Base-by-base conservation (phyloP, 2,888 invertebrate genomes). In the Calameuta pallipes region DNA sequence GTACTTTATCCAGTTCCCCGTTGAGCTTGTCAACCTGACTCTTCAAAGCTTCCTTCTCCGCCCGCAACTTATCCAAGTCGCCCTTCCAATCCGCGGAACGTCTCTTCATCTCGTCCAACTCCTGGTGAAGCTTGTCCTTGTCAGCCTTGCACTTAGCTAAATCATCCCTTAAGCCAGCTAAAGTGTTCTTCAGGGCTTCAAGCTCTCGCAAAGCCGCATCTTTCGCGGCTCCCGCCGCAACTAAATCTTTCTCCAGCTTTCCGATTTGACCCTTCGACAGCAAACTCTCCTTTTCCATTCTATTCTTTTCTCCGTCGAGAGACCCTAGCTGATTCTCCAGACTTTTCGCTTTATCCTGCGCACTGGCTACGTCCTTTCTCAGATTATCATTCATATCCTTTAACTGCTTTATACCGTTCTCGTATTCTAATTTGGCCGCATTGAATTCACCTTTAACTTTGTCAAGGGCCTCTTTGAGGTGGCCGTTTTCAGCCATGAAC, bases 371-470 rank as follows among this genome's bases (percentile, higher is more conserved):
- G 30, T 84, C 77, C 77, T 37, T 33, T 73, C 76, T 79, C 75
- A 70, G 34, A 76, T 79, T 78, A 33, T 70, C 78, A 23, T 79
- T 76, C 56, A 80, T 76, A 15, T 23, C 74, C 77, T 80, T 82
- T n/a, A 82, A 77, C 71, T 75, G 41, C 41, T 41, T 56, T 31
- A 71, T 79, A 68, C 78, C 76, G 33, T 79, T 76, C n/a, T 75
- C 77, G 34, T 76, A 68, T 41, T 75, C 75, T 23, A 74, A 41
- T 36, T 75, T 80, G 68, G 80, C 37, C 11, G 73, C 75, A 69
- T 79, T 78, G 70, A 81, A 78, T 75, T 82, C 81, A 31, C 68
- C 74, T n/a, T 76, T 80, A 69, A 84, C 56, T 76, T 77, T 79
- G 33, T 82, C 79, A n/a, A 79, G 69, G 73, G 82, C 81, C 37